phyloP scores from a whole-genome alignment of 2,888 invertebrate species.

The Julus scanicus region DNA sequence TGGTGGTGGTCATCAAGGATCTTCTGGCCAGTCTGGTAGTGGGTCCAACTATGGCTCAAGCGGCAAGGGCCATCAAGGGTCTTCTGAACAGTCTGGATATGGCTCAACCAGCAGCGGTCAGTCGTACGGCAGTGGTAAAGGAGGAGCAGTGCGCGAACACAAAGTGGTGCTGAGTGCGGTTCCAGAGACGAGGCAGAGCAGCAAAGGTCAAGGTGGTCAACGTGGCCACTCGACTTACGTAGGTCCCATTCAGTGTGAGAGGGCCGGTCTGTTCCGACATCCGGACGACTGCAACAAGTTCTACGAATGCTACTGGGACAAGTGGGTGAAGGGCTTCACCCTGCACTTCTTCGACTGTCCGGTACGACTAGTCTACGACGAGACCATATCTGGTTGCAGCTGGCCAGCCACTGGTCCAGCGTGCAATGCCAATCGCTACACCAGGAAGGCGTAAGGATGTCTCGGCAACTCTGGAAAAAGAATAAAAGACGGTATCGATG shows the following conservation, averaged over 20 bases:
- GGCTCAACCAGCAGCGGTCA: not conserved
- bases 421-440: conserved; percentile 66
- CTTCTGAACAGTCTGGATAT: not conserved
- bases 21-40: not conserved
- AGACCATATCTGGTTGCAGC: conserved; percentile 80
- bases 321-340: conserved; percentile 79
- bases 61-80: not conserved
- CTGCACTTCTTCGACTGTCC: conserved; percentile 83
- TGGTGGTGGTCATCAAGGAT: not conserved
- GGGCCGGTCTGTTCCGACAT: conserved; percentile 73
- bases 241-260: conserved; percentile 68
- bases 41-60: not conserved
- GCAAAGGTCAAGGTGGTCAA: not conserved
- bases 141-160: not conserved
- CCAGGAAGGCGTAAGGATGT: not conserved
- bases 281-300: conserved; percentile 84
- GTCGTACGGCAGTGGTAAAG: not conserved
- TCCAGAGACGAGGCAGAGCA: not conserved
- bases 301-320: conserved; percentile 84
- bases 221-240: conserved; percentile 61
- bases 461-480: not conserved
- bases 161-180: not conserved
- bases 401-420: conserved; percentile 85
- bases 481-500: too few relatives aligned
- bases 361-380: conserved; percentile 80